Percentiles rank a stretch among this genome's conserved stretches.
phyloP scores from a whole-genome alignment of 2,113 vertebrate genomes.

The Helogale parvula region DNA sequence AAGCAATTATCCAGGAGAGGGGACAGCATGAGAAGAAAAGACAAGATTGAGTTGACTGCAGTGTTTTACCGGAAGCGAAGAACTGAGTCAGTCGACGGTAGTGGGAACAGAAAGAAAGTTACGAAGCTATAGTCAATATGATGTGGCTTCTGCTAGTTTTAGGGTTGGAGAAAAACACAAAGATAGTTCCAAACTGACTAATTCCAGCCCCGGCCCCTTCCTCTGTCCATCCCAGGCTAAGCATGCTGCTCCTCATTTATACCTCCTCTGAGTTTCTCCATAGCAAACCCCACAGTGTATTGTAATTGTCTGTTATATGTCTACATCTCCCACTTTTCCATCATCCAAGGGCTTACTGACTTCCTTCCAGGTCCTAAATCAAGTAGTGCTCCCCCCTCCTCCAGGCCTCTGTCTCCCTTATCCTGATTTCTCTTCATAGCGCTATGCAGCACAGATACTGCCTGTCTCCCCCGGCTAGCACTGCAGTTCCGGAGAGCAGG shows the following conservation, averaged over 20 bases:
- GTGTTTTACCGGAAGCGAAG: not conserved
- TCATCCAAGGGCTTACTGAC: not conserved
- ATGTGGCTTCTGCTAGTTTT: not conserved
- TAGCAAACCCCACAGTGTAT: not conserved
- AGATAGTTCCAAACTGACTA: not conserved
- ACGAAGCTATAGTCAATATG: not conserved
- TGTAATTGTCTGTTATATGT: not conserved
- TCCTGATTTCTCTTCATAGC: not conserved
- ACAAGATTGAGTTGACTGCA: not conserved
- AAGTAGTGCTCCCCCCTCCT: no score
- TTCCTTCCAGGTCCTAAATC: not conserved
- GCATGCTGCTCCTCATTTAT: not conserved
- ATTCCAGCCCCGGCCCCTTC: no score
- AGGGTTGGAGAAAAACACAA: not conserved
- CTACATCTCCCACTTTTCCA: not conserved
- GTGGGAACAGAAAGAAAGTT: not conserved
- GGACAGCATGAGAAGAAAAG: not conserved
- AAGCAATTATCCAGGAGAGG: no score
- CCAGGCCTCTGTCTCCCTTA: not conserved
- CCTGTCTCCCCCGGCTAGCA: not conserved
- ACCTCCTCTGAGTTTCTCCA: not conserved
- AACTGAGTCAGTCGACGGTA: not conserved
- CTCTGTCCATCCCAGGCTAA: not conserved
- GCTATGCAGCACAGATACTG: not conserved
- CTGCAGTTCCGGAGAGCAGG: not conserved